Base-by-base conservation (phyloP, 2,797 vertebrate species). In the Zalophus californianus region DNA sequence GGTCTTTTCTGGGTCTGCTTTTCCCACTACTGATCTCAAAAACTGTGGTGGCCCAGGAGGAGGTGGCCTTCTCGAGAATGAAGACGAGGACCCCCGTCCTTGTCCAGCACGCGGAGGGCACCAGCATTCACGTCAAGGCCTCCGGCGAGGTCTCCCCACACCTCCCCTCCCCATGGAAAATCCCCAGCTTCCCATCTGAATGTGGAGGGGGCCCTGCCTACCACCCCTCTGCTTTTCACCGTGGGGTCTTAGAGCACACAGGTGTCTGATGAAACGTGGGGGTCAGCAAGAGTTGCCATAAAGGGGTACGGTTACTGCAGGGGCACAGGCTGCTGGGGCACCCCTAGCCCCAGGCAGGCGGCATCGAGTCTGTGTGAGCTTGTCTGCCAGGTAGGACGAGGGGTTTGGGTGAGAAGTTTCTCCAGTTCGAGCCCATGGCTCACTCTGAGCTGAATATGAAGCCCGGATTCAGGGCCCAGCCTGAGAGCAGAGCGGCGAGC, bases 101-200 rank as follows among this genome's bases (percentile, higher is more conserved):
- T 2, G 50, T 60, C 58, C 68, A 35, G 41, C 32, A 18, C 0
- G 0, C 44, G 68, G 58, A 1, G 6, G 89, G 41, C 27, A 14
- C 32, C 38, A 15, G 52, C 16, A 13, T 56, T 56, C 75, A 16
- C 6, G 0, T 38, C 12, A 1, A 77, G 18, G 60, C 14, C 13
- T 0, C 23, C 3, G 0, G 18, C 0, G 3, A 7, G 5, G 29
- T 54, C 16, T 50, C 32, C 38, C 10, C 56, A 4, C 1, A 0
- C 15, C 35, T 4, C 29, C 25, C 20, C 13, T 10, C 32, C 15
- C 62, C 27, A 12, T 1, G 1, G 32, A 75, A 18, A 50, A 50
- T 5, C 9, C 41, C 41, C 44, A 7, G 8, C 41, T 25, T 29
- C 58, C 7, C 3, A 0, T 4, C 13, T 54, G 54, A 58, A 14